Conservation (phyloP, 92 coral and sea anemone species). For the Epizoanthus fatuus region DNA sequence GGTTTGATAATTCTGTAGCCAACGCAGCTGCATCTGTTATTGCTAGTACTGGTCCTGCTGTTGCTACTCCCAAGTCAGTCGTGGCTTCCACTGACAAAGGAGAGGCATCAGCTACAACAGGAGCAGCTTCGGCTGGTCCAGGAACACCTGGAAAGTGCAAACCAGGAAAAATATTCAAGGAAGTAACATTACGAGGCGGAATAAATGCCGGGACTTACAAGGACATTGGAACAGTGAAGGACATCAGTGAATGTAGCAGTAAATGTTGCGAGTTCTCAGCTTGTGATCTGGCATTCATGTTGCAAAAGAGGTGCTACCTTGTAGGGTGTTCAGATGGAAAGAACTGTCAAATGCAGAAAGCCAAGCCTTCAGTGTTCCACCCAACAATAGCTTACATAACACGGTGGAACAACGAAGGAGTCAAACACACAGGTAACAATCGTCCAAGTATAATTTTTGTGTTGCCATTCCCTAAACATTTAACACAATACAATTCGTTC, state of each 20-base stretch:
- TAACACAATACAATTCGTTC: too few relatives aligned
- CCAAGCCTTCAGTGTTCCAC: slow-evolving; percentile 93
- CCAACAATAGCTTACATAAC: slow-evolving; percentile 92
- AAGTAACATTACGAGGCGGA: slow-evolving; percentile 99
- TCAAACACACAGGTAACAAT: slow-evolving; percentile 88
- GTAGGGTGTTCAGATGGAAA: slow-evolving; percentile 98
- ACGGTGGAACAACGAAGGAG: slow-evolving; percentile 99
- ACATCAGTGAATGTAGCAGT: slow-evolving; percentile 86
- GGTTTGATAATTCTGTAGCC: not conserved
- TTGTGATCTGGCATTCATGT: slow-evolving; percentile 94
- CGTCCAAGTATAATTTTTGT: too few relatives aligned
- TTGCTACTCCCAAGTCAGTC: slow-evolving; percentile 15
- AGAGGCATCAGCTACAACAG: not conserved
- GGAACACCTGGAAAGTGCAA: slow-evolving; percentile 95
- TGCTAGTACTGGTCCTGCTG: not conserved
- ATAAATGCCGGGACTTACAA: slow-evolving; percentile 99
- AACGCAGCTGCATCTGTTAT: not conserved
- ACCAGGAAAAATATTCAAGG: slow-evolving; percentile 84
- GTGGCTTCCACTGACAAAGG: slow-evolving; percentile 9
- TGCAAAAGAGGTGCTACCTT: slow-evolving; percentile 92
- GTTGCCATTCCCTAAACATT: too few relatives aligned
- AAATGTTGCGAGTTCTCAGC: slow-evolving; percentile 97
- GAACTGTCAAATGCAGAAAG: slow-evolving; percentile 94
- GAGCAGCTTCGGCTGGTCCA: slow-evolving; percentile 15
- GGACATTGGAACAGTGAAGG: slow-evolving; percentile 88